Conservation (phyloP, 2,888 invertebrate species). For the Eueremaeus valkanovi region DNA sequence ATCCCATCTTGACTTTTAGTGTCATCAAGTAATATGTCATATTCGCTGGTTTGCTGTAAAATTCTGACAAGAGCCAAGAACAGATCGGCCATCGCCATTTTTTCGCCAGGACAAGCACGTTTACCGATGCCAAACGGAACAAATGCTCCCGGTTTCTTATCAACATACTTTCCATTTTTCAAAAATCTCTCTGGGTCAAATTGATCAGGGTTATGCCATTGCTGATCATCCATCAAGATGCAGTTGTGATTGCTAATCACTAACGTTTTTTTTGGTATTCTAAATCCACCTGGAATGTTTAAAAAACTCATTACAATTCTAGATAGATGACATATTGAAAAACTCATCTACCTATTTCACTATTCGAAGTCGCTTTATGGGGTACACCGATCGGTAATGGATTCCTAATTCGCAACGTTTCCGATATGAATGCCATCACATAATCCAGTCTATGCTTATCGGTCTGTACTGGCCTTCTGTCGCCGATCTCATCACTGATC, state of each 20-base stretch:
- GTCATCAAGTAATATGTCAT: not conserved
- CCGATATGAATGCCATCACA: conserved; percentile 10
- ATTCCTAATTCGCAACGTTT: not conserved
- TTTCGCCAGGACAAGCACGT: conserved; percentile 19
- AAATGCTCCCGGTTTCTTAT: not conserved
- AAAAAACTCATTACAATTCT: too few species aligned
- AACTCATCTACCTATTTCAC: not conserved
- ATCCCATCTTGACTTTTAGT: too few species aligned
- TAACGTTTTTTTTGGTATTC: not conserved
- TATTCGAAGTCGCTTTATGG: not conserved
- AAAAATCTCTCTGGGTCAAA: conserved; percentile 29
- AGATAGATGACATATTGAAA: too few species aligned
- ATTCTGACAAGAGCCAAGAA: not conserved
- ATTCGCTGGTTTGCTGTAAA: not conserved
- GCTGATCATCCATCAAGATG: not conserved
- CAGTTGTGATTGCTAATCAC: not conserved
- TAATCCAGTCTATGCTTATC: not conserved
- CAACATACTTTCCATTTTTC: not conserved
- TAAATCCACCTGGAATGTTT: not conserved
- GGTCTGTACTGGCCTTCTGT: not conserved
- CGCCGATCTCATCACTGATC: not conserved
- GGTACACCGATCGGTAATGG: not conserved
- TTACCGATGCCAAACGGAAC: conserved; percentile 5
- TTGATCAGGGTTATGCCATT: not conserved
- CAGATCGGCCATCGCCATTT: not conserved